phyloP scores from a whole-genome alignment of 1,140 invertebrate genomes.

The Drosophila lacertosa region DNA sequence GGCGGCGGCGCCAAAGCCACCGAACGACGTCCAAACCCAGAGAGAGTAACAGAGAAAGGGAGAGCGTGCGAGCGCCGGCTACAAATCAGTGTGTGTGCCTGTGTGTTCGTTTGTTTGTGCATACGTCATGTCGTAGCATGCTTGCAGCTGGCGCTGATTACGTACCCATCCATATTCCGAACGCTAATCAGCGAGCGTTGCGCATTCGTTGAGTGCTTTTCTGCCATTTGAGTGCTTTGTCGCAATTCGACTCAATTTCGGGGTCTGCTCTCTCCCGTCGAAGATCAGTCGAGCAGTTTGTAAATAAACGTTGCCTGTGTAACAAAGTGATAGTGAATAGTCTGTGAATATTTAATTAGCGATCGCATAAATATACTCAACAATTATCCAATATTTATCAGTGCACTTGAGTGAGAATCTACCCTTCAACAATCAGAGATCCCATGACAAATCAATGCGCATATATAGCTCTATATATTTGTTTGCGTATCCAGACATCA shows the following conservation, averaged over 20 bases:
- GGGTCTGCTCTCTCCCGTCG: constrained; percentile 4
- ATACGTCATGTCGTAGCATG: constrained; percentile 1
- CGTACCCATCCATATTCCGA: not conserved
- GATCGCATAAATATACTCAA: not conserved
- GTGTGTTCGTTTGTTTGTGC: not conserved
- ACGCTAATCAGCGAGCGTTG: constrained; percentile 12
- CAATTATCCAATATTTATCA: not conserved
- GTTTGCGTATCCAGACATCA: not conserved
- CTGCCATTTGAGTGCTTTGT: constrained; percentile 22
- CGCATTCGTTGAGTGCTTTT: not conserved
- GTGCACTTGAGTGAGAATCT: not conserved
- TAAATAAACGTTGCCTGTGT: constrained; percentile 23
- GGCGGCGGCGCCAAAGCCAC: constrained; percentile 21
- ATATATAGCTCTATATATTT: not conserved
- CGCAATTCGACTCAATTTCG: constrained; percentile 7
- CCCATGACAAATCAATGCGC: not conserved
- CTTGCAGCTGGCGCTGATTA: constrained; percentile 3
- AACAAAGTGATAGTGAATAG: not conserved
- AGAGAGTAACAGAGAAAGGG: constrained; percentile 11
- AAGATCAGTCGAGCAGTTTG: constrained; percentile 39
- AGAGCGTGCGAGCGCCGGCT: constrained; percentile 4
- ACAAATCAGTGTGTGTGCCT: constrained; percentile 6
- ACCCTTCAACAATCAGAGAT: not conserved
- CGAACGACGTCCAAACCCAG: constrained; percentile 17
- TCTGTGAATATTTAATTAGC: not conserved